Conservation (phyloP, 2,113 vertebrate genomes). For the Ptyas mucosa region DNA sequence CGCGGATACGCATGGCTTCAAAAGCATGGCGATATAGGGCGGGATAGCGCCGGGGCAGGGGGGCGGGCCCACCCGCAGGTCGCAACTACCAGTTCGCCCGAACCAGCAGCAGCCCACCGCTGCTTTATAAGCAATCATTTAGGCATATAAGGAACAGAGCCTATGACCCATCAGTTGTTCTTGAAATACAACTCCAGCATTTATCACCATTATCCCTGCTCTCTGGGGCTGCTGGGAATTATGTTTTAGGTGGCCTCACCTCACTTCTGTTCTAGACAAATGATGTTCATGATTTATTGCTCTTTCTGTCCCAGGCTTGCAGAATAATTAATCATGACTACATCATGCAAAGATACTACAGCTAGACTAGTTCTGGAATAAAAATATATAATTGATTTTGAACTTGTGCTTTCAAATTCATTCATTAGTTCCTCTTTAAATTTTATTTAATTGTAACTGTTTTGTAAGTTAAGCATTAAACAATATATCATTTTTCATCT, state of each 20-base stretch:
- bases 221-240: neutral
- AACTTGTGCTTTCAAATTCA: neutral
- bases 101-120: too few relatives aligned
- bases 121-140: neutral
- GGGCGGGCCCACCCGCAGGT: too few relatives aligned
- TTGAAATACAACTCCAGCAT: neutral
- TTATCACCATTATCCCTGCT: neutral
- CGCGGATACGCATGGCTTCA: too few relatives aligned
- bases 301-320: neutral
- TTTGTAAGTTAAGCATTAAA: neutral
- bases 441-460: neutral
- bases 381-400: neutral
- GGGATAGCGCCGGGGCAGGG: too few relatives aligned
- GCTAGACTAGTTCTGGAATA: neutral
- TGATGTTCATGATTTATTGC: neutral
- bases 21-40: too few relatives aligned
- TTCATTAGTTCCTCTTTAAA: neutral
- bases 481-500: neutral
- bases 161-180: neutral
- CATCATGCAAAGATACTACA: neutral
- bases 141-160: neutral
- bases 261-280: neutral
- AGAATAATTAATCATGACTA: neutral
- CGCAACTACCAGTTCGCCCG: too few relatives aligned
- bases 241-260: neutral